These are phyloP conservation scores for Pseudochirops cupreus DNA, from an alignment of 2,797 vertebrate genomes.

Conservation along the genomic window DNA sequence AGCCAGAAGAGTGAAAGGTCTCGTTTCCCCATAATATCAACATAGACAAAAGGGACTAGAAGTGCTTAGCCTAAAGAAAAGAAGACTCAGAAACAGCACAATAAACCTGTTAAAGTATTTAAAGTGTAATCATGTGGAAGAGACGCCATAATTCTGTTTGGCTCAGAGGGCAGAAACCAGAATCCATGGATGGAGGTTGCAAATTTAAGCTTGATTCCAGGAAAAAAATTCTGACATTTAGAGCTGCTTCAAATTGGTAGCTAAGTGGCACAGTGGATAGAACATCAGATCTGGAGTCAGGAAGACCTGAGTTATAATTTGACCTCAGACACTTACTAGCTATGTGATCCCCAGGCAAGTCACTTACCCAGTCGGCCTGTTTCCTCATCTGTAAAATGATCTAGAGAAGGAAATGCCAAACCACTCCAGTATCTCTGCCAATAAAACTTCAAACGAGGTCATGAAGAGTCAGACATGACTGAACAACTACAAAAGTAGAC, in stretches of 20 bases:
- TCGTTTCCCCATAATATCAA: too few relatives aligned
- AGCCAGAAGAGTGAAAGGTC: not conserved
- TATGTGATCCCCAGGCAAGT: not conserved
- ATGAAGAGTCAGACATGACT: too few relatives aligned
- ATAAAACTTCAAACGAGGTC: not conserved
- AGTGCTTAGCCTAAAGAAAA: not conserved
- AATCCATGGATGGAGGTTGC: not conserved
- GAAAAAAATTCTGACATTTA: not conserved
- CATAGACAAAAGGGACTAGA: not conserved
- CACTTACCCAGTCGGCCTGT: not conserved
- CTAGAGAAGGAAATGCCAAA: not conserved
- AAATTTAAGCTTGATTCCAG: not conserved
- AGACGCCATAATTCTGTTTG: not conserved
- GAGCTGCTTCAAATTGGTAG: not conserved
- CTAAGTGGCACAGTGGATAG: not conserved
- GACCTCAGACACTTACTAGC: too few relatives aligned
- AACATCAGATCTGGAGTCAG: not conserved
- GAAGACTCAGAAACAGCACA: not conserved
- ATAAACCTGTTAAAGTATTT: not conserved
- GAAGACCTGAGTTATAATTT: not conserved
- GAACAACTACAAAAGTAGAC: not conserved
- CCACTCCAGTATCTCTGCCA: not conserved
- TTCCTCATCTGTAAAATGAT: not conserved
- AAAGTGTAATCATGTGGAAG: not conserved
- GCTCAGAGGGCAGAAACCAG: too few relatives aligned